Percentiles rank a stretch among this genome's conserved stretches.
These are phyloP conservation scores for Metopolophium dirhodum DNA, from an alignment of 1,140 invertebrate species.

Conservation along the genomic window DNA sequence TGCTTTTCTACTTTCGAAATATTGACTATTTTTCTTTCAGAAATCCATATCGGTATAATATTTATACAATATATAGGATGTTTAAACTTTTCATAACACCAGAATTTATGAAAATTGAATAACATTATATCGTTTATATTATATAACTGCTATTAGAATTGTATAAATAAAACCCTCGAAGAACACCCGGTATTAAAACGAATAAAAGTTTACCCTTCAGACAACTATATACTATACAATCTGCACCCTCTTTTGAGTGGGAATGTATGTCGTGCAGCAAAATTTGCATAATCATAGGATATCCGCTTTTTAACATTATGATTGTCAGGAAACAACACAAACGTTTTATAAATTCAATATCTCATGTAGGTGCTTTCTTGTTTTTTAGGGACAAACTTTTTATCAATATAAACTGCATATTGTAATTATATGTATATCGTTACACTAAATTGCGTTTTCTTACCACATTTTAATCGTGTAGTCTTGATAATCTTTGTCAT, in stretches of 20 bases:
- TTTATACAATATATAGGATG: background rate
- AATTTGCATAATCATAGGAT: constrained; percentile 29
- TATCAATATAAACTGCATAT: background rate
- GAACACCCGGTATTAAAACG: background rate
- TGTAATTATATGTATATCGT: background rate
- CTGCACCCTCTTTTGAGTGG: constrained; percentile 19
- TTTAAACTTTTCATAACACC: background rate
- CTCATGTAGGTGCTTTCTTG: background rate
- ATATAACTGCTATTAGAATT: background rate
- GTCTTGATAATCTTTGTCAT: background rate
- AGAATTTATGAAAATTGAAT: constrained; percentile 3
- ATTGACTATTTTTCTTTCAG: background rate
- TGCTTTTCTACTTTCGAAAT: background rate
- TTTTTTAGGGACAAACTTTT: background rate
- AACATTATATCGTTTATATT: background rate
- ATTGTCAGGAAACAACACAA: constrained; percentile 34
- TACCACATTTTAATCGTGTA: background rate
- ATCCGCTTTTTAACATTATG: background rate
- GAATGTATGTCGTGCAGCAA: background rate
- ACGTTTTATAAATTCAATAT: constrained; percentile 19
- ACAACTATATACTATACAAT: background rate
- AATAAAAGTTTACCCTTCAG: constrained; percentile 23
- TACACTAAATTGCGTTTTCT: background rate
- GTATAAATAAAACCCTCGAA: background rate
- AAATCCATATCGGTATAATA: background rate